A percentile compares a stretch with the other conserved stretches of the same genome.
phyloP scores from a whole-genome alignment of 2,888 invertebrate species.

The Metalampra italica region DNA sequence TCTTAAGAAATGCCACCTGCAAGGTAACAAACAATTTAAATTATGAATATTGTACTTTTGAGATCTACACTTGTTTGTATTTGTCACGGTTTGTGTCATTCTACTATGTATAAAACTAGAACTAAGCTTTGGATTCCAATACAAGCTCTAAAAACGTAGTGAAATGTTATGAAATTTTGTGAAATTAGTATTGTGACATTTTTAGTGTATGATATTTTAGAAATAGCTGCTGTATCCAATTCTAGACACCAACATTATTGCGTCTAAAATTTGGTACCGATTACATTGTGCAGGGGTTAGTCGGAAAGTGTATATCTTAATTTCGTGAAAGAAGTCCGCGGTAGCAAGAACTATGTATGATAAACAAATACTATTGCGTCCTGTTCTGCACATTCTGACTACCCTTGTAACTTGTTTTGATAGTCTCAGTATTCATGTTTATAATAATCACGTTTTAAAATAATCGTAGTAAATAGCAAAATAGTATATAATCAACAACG shows the following conservation, averaged over 20 bases:
- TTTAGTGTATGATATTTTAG: slow-evolving; percentile 7
- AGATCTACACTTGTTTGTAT: slow-evolving; percentile 58
- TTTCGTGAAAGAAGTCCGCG: too few relatives aligned
- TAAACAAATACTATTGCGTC: not conserved
- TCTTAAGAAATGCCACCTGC: slow-evolving; percentile 62
- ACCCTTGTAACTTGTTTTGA: slow-evolving; percentile 27
- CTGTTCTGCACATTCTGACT: not conserved
- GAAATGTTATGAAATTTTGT: slow-evolving; percentile 28
- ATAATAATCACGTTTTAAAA: slow-evolving; percentile 29
- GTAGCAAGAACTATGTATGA: too few relatives aligned
- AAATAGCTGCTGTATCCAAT: not conserved
- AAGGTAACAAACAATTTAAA: slow-evolving; percentile 57
- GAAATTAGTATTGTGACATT: slow-evolving; percentile 21
- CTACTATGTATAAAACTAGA: slow-evolving; percentile 28
- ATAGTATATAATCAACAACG: slow-evolving; percentile 37
- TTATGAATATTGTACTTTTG: slow-evolving; percentile 59
- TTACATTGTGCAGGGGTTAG: not conserved
- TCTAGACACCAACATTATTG: not conserved
- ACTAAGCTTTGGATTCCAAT: slow-evolving; percentile 41
- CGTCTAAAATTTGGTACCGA: too few relatives aligned
- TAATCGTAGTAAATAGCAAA: slow-evolving; percentile 6
- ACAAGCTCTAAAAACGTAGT: slow-evolving; percentile 36
- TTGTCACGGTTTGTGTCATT: slow-evolving; percentile 55
- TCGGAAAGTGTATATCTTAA: not conserved
- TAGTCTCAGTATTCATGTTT: slow-evolving; percentile 30